Percentiles rank a stretch among this genome's conserved stretches.
Evolutionary conservation across 2,888 invertebrate genomes (phyloP).

Genomic region (Galerucella pusilla): DNA sequence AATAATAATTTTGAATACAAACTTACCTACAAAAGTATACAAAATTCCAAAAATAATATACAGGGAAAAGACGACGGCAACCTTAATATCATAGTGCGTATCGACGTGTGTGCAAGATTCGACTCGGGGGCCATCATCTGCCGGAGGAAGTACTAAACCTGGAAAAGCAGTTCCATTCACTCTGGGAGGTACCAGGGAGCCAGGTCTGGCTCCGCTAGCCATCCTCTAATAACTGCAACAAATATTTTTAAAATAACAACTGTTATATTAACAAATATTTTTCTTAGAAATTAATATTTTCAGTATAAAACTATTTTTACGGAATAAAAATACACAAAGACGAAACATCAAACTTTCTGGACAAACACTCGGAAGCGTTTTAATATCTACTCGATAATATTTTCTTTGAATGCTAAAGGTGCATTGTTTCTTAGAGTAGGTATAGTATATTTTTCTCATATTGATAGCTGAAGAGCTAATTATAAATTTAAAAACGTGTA

Average conservation of each 20-base stretch:
- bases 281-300: no score
- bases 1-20: conserved; percentile 31
- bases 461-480: no score
- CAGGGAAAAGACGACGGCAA: conserved; percentile 76
- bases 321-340: no score
- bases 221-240: conserved; percentile 47
- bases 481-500: no score
- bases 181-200: conserved; percentile 67
- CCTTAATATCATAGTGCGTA: conserved; percentile 74
- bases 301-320: no score
- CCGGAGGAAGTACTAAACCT: conserved; percentile 54
- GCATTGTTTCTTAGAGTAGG: no score
- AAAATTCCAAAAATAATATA: conserved; percentile 85
- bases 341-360: no score
- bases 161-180: conserved; percentile 65
- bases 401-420: no score
- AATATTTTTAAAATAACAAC: not conserved
- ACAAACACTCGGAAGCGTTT: no score
- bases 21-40: conserved; percentile 85
- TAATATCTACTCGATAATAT: no score
- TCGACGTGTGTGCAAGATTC: conserved; percentile 69
- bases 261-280: not conserved
- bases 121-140: conserved; percentile 61
- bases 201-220: conserved; percentile 69
- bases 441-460: no score